Evolutionary conservation across 2,888 invertebrate genomes (phyloP), one percentile per base, ranked within the genome.

Genomic region (Chirona hameri): DNA sequence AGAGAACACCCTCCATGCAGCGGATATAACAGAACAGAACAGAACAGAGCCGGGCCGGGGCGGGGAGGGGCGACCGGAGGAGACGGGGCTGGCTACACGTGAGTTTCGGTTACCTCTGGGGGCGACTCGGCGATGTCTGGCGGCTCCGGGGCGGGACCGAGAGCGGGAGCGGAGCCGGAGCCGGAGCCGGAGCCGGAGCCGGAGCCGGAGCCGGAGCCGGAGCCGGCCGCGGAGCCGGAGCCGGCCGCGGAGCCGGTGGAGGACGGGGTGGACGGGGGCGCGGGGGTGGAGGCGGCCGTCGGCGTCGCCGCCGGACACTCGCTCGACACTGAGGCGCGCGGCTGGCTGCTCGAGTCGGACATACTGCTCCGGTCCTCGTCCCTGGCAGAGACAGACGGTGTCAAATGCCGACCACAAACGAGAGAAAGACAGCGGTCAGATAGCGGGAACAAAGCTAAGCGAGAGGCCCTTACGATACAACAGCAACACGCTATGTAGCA

Each of bases 311-410:
- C 96, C 79, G 89, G 87, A 89, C 90, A 94, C 60, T 92, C 92
- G 84, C 93, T 92, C 52, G 89, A 88, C 27, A 91, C 91, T 89
- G 94, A 94, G 86, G 86, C 89, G 88, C 95, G 95, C 69, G 89
- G 87, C 89, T 95, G 95, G 87, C 94, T 92, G 88, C 95, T 95
- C 92, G 85, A 93, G 92, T 85, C 91, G 88, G 85, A 89, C 88
- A 89, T 95, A 96, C 89, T 95, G 95, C 89, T 95, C 91, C 85
- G 92, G 91, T 89, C 95, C 95, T 92, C 88, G 69, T 85, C 84
- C 39, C 82, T 82, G 86, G 85, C 84, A 57, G 72, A 29, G 27
- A 29, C 27, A 7, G 31, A 29, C 69, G 12, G 72, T 14, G 72
- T 29, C 72, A 31, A 46, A 18, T 18, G 39, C 39, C 39, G 39